Evolutionary conservation across 1,140 invertebrate genomes (phyloP).

Genomic region (Chrysomallon squamiferum): DNA sequence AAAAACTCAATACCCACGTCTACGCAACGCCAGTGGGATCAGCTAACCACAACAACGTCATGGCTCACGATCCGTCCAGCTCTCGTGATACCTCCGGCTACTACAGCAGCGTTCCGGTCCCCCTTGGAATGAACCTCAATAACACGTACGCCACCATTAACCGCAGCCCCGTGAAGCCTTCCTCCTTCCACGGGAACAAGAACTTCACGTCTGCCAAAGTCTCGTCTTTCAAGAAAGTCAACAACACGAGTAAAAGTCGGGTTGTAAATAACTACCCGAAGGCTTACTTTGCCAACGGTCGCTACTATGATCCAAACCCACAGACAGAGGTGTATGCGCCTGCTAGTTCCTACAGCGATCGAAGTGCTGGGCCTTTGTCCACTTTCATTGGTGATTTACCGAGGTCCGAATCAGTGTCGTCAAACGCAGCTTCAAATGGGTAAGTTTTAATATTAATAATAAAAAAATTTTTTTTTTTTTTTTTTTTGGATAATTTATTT

Average conservation of each 20-base stretch:
- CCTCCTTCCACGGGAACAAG: conserved; percentile 6
- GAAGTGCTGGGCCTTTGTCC: conserved; percentile 46
- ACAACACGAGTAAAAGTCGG: neutral
- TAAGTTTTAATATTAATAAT: neutral
- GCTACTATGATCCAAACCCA: conserved; percentile 51
- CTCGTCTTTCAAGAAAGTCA: neutral
- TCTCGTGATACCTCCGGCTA: conserved; percentile 21
- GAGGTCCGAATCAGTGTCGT: conserved; percentile 29
- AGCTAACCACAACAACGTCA: neutral
- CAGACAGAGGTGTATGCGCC: conserved; percentile 52
- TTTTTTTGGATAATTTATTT: too few relatives aligned
- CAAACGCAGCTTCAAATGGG: conserved; percentile 24
- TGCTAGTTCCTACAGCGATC: conserved; percentile 55
- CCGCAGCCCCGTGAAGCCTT: conserved; percentile 12
- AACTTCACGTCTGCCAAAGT: neutral
- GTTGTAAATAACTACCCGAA: conserved; percentile 8
- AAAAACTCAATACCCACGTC: conserved; percentile 8
- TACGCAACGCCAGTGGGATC: conserved; percentile 21
- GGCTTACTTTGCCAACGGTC: conserved; percentile 52
- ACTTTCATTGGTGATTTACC: conserved; percentile 46
- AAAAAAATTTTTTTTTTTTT: conserved; percentile 6
- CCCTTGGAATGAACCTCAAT: conserved; percentile 13
- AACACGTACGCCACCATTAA: conserved; percentile 19
- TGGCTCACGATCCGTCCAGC: neutral
- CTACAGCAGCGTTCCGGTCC: conserved; percentile 49